These are phyloP conservation scores for Lamprologus tigripictilis DNA, from an alignment of 2,113 vertebrate species.

Conservation along the genomic window DNA sequence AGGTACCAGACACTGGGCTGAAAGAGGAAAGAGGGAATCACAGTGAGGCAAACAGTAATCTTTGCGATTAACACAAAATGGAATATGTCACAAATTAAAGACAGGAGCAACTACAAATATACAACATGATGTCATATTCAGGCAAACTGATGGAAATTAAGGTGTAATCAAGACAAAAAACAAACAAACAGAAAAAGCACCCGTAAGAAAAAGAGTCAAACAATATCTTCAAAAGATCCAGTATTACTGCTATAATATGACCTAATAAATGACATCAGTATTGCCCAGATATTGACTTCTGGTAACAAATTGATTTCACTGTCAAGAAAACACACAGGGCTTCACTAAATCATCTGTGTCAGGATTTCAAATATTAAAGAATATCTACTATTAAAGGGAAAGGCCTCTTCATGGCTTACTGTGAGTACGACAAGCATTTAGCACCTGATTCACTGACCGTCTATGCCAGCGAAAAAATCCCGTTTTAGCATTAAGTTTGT, in stretches of 20 bases:
- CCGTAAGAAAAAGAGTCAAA: not conserved
- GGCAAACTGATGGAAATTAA: slow-evolving; percentile 10
- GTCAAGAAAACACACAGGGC: not conserved
- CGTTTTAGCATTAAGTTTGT: not conserved
- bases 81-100: not conserved
- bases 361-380: not conserved
- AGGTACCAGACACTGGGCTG: slow-evolving; percentile 94
- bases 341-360: not conserved
- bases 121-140: not conserved
- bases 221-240: not conserved
- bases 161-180: not conserved
- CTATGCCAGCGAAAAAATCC: not conserved
- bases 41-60: not conserved
- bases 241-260: not conserved
- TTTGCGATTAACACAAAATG: not conserved
- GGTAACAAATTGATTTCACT: not conserved
- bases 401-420: not conserved
- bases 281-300: slow-evolving; percentile 1
- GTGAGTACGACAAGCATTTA: not conserved
- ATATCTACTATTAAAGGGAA: not conserved
- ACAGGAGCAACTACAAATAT: not conserved
- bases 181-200: not conserved
- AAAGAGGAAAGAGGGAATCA: slow-evolving; percentile 62
- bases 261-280: slow-evolving; percentile 16
- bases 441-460: not conserved